phyloP scores from a whole-genome alignment of 2,888 invertebrate genomes.

The Diplolepis rosae region DNA sequence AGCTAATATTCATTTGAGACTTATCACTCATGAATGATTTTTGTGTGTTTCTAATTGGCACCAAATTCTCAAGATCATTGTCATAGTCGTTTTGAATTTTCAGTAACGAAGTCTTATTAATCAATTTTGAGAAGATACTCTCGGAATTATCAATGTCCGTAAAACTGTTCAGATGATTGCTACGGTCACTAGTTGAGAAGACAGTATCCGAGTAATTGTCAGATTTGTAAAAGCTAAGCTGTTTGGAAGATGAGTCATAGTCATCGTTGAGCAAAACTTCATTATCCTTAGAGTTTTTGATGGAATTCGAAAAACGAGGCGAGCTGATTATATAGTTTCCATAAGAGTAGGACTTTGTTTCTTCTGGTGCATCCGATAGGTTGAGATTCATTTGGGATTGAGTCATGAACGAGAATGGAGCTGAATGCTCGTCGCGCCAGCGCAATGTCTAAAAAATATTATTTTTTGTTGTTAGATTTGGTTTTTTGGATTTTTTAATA shows the following conservation, averaged over 20 bases:
- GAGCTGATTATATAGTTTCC: slow-evolving; percentile 62
- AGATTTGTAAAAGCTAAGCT: slow-evolving; percentile 63
- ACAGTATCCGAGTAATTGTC: slow-evolving; percentile 65
- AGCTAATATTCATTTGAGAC: slow-evolving; percentile 49
- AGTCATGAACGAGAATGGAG: slow-evolving; percentile 90
- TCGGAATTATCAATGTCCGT: slow-evolving; percentile 61
- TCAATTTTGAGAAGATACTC: slow-evolving; percentile 66
- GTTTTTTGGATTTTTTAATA: too few species aligned
- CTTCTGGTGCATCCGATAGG: slow-evolving; percentile 59
- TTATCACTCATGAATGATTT: slow-evolving; percentile 21
- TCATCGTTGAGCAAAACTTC: slow-evolving; percentile 60
- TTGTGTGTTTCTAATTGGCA: slow-evolving; percentile 57
- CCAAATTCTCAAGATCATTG: slow-evolving; percentile 63
- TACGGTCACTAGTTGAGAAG: slow-evolving; percentile 60
- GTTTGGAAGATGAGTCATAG: slow-evolving; percentile 61
- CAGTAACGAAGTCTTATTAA: slow-evolving; percentile 65
- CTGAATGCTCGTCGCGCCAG: slow-evolving; percentile 88
- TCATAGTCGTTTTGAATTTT: slow-evolving; percentile 63
- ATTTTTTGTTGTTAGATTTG: neutral
- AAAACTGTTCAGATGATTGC: slow-evolving; percentile 53
- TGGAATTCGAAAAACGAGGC: slow-evolving; percentile 62
- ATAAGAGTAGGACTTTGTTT: slow-evolving; percentile 54
- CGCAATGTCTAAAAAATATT: slow-evolving; percentile 73
- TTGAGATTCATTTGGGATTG: slow-evolving; percentile 85
- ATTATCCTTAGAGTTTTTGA: slow-evolving; percentile 59